A percentile compares a stretch with the other conserved stretches of the same genome.
These are phyloP conservation scores for Lucinisca nassula DNA, from an alignment of 2,888 invertebrate species.

Conservation along the genomic window DNA sequence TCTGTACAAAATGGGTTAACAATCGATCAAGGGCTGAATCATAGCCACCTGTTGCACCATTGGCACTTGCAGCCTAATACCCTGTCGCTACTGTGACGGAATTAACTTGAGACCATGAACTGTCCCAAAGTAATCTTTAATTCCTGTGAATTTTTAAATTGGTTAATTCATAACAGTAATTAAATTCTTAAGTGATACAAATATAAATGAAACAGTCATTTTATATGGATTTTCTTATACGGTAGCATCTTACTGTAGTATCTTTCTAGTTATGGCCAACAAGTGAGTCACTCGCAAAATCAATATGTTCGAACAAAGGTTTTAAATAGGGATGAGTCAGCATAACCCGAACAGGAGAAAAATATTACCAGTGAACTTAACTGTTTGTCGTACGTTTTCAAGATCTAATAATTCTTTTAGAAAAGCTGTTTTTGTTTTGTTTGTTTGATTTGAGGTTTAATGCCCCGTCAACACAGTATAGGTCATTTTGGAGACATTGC, in stretches of 20 bases:
- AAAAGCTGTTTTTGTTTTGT: no score
- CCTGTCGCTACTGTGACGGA: no score
- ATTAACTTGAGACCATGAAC: not conserved
- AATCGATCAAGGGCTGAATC: not conserved
- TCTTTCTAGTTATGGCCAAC: conserved; percentile 3
- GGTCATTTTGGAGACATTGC: no score
- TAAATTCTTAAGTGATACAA: no score
- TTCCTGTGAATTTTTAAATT: not conserved
- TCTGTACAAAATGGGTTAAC: no score
- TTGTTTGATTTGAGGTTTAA: no score
- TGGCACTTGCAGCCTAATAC: no score
- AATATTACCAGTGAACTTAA: not conserved
- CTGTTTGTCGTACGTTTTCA: not conserved
- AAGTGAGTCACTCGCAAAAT: conserved; percentile 13
- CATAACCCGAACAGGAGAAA: not conserved
- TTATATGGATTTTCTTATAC: no score
- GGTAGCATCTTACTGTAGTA: no score
- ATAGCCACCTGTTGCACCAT: not conserved
- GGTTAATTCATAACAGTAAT: not conserved
- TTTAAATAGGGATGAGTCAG: conserved; percentile 15
- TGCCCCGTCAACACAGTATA: no score
- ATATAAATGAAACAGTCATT: no score
- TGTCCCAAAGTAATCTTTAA: not conserved
- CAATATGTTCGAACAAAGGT: conserved; percentile 11
- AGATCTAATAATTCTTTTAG: no score